Evolutionary conservation across 2,113 vertebrate species (phyloP).

Genomic region (Gila orcuttii): DNA sequence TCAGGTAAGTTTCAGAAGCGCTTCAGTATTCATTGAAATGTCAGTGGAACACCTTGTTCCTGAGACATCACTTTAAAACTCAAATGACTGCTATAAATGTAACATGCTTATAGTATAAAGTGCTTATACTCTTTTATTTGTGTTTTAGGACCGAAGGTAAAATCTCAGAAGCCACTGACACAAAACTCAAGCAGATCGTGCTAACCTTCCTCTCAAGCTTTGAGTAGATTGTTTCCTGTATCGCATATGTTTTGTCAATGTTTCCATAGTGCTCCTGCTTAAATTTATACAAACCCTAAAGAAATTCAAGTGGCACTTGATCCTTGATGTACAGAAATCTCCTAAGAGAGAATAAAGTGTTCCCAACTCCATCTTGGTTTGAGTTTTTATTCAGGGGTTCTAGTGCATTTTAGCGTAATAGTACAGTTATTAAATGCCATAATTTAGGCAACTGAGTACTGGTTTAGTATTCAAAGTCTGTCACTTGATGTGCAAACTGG

Average conservation of each 20-base stretch:
- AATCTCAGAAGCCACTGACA: constrained; percentile 90
- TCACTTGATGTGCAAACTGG: no score
- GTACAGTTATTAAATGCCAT: no score
- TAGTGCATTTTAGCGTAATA: no score
- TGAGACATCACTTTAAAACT: neutral
- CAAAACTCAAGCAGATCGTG: constrained; percentile 92
- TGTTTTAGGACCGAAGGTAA: constrained; percentile 86
- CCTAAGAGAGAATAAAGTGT: constrained; percentile 59
- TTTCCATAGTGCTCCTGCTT: constrained; percentile 55
- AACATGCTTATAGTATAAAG: neutral
- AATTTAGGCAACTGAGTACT: no score
- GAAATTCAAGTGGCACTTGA: constrained; percentile 58
- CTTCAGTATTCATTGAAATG: neutral
- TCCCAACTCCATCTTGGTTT: constrained; percentile 47
- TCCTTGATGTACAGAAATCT: constrained; percentile 61
- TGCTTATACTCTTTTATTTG: neutral
- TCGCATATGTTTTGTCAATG: constrained; percentile 50
- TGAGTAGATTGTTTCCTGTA: constrained; percentile 67
- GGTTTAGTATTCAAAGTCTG: no score
- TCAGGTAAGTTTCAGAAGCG: constrained; percentile 77
- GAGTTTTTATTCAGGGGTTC: neutral
- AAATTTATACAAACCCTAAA: constrained; percentile 57
- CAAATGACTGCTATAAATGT: neutral
- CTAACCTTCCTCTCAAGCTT: constrained; percentile 93
- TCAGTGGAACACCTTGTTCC: neutral